Evolutionary conservation across 1,140 invertebrate genomes (phyloP).

Genomic region (Heliconius nattereri): DNA sequence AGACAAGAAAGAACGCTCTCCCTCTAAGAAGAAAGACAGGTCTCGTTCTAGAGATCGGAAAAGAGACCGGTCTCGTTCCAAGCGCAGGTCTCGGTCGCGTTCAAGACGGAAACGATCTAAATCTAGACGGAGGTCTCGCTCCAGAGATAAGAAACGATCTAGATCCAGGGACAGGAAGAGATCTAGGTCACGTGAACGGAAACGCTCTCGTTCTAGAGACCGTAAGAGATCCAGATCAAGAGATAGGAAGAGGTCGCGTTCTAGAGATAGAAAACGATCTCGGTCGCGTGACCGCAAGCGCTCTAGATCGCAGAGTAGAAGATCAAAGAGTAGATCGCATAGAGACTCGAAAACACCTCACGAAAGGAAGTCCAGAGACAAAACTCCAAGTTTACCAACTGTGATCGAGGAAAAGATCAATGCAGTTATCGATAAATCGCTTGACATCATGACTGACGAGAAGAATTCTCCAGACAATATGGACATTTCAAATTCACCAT

Average conservation of each 20-base stretch:
- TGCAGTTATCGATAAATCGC: slow-evolving; percentile 52
- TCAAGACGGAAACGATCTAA: slow-evolving; percentile 68
- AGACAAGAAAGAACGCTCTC: slow-evolving; percentile 70
- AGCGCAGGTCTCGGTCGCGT: slow-evolving; percentile 58
- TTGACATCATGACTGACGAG: slow-evolving; percentile 63
- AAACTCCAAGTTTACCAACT: slow-evolving; percentile 57
- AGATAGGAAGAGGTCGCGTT: slow-evolving; percentile 70
- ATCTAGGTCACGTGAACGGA: slow-evolving; percentile 68
- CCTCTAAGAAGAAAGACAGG: slow-evolving; percentile 79
- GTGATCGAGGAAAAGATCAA: slow-evolving; percentile 59
- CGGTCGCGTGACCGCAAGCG: slow-evolving; percentile 73
- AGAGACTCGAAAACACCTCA: slow-evolving; percentile 70
- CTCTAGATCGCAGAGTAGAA: slow-evolving; percentile 66
- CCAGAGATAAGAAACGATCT: slow-evolving; percentile 68
- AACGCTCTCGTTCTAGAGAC: slow-evolving; percentile 70
- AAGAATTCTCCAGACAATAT: slow-evolving; percentile 80
- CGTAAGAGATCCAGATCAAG: slow-evolving; percentile 68
- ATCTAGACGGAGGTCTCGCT: slow-evolving; percentile 69
- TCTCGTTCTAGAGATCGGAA: slow-evolving; percentile 73
- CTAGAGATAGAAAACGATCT: slow-evolving; percentile 73
- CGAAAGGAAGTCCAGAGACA: slow-evolving; percentile 68
- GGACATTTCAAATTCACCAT: slow-evolving; percentile 81
- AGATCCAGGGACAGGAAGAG: slow-evolving; percentile 73
- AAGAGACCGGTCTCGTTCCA: slow-evolving; percentile 65
- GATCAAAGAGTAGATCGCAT: slow-evolving; percentile 69